Conservation (phyloP, 1,140 invertebrate species). For the Microplitis mediator region DNA sequence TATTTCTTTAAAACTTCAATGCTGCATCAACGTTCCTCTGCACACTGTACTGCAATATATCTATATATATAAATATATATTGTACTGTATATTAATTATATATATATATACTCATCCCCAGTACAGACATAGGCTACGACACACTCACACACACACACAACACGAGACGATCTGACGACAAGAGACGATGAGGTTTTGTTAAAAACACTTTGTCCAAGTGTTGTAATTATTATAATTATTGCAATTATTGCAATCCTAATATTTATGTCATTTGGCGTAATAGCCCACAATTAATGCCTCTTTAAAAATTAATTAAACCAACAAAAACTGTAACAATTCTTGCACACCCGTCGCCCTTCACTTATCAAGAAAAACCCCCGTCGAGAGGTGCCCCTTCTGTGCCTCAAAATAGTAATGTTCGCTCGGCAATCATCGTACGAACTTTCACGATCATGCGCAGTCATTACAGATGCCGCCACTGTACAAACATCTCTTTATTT, state of each 20-base stretch:
- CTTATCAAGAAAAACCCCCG: conserved; percentile 49
- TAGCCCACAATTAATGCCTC: not conserved
- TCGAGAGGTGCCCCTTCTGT: conserved; percentile 52
- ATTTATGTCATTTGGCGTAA: not conserved
- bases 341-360: conserved; percentile 45
- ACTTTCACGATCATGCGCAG: conserved; percentile 30
- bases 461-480: conserved; percentile 36
- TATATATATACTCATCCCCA: not conserved
- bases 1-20: too few species aligned
- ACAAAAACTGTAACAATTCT: conserved; percentile 37
- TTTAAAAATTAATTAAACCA: conserved; percentile 27
- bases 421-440: conserved; percentile 51
- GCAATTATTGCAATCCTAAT: not conserved
- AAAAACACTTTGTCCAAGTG: too few species aligned
- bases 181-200: not conserved
- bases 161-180: too few species aligned
- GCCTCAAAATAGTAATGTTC: conserved; percentile 56
- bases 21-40: too few species aligned
- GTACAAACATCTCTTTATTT: not conserved
- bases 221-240: too few species aligned
- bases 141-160: too few species aligned
- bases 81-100: not conserved
- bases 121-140: too few species aligned
- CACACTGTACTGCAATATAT: not conserved
- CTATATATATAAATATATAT: not conserved